phyloP scores from a whole-genome alignment of 2,888 invertebrate species.

The Tipula lateralis region DNA sequence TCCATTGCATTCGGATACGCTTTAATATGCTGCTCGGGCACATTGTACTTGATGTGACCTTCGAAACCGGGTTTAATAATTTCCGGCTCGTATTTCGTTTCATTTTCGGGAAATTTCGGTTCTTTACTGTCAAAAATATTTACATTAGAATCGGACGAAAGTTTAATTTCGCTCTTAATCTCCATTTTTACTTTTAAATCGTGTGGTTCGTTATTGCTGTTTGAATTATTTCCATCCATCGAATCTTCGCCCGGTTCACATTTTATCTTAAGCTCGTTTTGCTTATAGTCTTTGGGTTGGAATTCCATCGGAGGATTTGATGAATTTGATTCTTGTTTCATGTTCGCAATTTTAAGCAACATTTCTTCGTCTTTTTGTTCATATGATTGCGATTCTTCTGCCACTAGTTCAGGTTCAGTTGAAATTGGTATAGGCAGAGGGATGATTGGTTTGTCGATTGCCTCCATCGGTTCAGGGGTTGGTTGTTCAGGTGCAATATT shows the following conservation, averaged over 20 bases:
- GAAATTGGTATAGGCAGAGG: constrained; percentile 29
- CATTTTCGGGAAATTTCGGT: neutral
- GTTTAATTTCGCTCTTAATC: constrained; percentile 50
- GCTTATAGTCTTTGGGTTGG: constrained; percentile 51
- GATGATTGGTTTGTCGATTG: constrained; percentile 31
- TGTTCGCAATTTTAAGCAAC: constrained; percentile 47
- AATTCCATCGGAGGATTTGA: constrained; percentile 38
- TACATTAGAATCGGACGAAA: constrained; percentile 29
- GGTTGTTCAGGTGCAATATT: neutral
- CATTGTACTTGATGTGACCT: constrained; percentile 37
- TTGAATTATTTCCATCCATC: constrained; percentile 49
- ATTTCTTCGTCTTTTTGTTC: constrained; percentile 46
- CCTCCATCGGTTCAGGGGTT: constrained; percentile 29
- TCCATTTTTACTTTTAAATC: constrained; percentile 70
- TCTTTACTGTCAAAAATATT: constrained; percentile 45
- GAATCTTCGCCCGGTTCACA: constrained; percentile 50
- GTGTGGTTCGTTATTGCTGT: constrained; percentile 60
- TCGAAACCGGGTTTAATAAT: constrained; percentile 51
- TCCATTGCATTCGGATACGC: constrained; percentile 42
- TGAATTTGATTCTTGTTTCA: constrained; percentile 46
- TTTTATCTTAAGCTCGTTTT: constrained; percentile 59
- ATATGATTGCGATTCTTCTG: constrained; percentile 32
- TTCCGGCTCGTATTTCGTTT: constrained; percentile 49
- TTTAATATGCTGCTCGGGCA: constrained; percentile 33
- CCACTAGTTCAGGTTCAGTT: neutral